A percentile compares a stretch with the other conserved stretches of the same genome.
Conservation (phyloP, 1,140 invertebrate species). For the Myzus persicae region DNA sequence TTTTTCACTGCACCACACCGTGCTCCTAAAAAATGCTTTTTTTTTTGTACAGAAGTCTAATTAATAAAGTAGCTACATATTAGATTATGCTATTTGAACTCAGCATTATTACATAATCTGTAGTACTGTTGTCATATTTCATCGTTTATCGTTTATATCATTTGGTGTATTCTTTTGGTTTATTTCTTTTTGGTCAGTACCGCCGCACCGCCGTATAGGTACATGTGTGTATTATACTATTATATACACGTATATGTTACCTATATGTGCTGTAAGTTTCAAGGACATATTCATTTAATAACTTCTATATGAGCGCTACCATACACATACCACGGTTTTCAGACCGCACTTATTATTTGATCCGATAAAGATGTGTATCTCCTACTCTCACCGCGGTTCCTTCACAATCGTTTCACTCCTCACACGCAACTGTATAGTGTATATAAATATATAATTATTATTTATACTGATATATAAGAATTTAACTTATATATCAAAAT, state of each 20-base stretch:
- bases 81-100: not conserved
- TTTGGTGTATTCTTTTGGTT: conserved; percentile 24
- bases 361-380: conserved; percentile 4
- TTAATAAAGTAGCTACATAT: not conserved
- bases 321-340: not conserved
- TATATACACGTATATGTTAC: not conserved
- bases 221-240: not conserved
- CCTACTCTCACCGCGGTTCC: not conserved
- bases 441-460: not conserved
- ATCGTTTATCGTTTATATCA: not conserved
- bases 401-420: not conserved
- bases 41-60: not conserved
- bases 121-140: not conserved
- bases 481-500: not conserved
- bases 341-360: not conserved
- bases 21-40: not conserved
- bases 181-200: conserved; percentile 1
- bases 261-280: not conserved
- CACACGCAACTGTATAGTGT: not conserved
- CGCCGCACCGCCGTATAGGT: not conserved
- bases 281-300: conserved; percentile 27
- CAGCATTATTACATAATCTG: not conserved
- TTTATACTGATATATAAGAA: not conserved
- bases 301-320: conserved; percentile 1
- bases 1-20: not conserved